Percentiles rank a stretch among this genome's conserved stretches.
Evolutionary conservation across 1,140 invertebrate genomes (phyloP).

Genomic region (Diploscapter pachys): DNA sequence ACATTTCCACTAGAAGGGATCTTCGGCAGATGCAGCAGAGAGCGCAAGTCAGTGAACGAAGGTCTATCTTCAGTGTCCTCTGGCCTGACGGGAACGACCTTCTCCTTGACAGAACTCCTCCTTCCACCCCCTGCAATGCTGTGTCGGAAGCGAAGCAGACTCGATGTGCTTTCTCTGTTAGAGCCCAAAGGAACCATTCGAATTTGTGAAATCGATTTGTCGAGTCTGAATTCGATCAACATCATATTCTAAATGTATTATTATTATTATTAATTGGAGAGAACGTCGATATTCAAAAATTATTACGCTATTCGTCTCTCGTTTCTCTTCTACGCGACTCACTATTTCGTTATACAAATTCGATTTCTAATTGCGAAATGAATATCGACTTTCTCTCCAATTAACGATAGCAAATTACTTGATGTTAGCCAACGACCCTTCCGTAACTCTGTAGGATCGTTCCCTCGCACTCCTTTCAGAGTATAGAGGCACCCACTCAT

Average conservation of each 20-base stretch:
- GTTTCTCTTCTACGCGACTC: no score
- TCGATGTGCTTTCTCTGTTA: neutral
- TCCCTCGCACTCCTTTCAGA: constrained; percentile 25
- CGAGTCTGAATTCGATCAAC: constrained; percentile 11
- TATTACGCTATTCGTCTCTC: no score
- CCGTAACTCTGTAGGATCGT: constrained; percentile 9
- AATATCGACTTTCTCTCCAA: neutral
- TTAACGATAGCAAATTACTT: constrained; percentile 1
- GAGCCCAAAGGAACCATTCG: constrained; percentile 26
- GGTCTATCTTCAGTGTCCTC: neutral
- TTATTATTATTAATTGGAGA: neutral
- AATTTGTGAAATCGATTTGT: constrained; percentile 18
- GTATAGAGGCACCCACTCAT: constrained; percentile 30
- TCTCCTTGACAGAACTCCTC: neutral
- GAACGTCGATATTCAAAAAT: no score
- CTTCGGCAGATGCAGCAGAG: no score
- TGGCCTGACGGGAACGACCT: constrained; percentile 13
- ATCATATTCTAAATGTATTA: neutral
- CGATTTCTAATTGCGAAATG: neutral
- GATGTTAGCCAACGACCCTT: constrained; percentile 32
- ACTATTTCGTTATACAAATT: neutral
- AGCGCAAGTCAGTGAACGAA: no score
- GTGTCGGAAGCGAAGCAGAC: neutral
- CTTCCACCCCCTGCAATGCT: no score
- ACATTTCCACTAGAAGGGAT: no score